These are phyloP conservation scores for Protobothrops flavoviridis DNA, from an alignment of 2,113 vertebrate species.

Conservation along the genomic window DNA sequence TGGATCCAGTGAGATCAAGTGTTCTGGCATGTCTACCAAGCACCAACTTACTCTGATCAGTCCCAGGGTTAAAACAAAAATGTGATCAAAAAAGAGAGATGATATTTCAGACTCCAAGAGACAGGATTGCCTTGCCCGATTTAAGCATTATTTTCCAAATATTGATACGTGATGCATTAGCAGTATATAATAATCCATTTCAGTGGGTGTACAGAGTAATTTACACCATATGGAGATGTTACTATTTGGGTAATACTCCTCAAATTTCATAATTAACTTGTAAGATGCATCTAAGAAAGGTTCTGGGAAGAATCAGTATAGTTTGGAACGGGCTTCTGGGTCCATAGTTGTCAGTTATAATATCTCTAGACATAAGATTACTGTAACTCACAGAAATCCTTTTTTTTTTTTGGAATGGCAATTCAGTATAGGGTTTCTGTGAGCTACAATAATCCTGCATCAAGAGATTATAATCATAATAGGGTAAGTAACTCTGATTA, in stretches of 20 bases:
- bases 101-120: background rate
- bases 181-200: background rate
- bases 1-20: too few relatives aligned
- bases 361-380: background rate
- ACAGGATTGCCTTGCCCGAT: background rate
- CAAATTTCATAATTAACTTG: background rate
- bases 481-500: background rate
- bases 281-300: background rate
- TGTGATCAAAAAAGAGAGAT: background rate
- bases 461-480: background rate
- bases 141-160: background rate
- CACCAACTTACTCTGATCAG: background rate
- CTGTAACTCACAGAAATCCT: background rate
- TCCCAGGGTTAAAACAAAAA: background rate
- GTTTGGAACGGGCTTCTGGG: background rate
- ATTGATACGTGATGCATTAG: background rate
- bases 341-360: background rate
- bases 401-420: background rate
- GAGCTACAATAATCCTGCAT: background rate
- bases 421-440: background rate
- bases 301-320: background rate
- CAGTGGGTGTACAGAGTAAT: background rate
- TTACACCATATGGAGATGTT: background rate
- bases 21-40: background rate
- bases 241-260: background rate